These are phyloP conservation scores for Scomber scombrus DNA, from an alignment of 2,113 vertebrate species.

Conservation along the genomic window DNA sequence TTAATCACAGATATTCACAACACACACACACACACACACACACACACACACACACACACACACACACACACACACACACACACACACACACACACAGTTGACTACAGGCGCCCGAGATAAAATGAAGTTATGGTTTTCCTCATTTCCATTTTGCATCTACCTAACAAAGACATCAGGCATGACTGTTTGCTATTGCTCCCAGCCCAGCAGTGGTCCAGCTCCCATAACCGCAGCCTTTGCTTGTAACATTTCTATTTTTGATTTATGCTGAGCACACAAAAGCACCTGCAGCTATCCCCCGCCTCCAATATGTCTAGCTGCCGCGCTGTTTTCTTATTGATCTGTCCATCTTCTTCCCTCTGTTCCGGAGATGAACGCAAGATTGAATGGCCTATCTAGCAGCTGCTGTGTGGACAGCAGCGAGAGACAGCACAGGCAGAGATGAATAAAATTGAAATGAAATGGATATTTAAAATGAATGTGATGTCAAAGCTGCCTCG, in stretches of 20 bases:
- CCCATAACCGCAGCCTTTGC: neutral
- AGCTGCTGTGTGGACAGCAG: conserved; percentile 60
- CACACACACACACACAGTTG: neutral
- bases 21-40: no score
- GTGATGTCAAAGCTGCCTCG: conserved; percentile 32
- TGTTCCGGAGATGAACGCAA: conserved; percentile 46
- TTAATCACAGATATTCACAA: no score
- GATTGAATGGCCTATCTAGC: conserved; percentile 67
- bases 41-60: no score
- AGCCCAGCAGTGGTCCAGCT: neutral
- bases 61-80: no score
- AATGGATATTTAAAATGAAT: conserved; percentile 68
- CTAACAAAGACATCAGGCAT: neutral
- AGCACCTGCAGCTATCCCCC: conserved; percentile 42
- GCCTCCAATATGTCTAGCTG: conserved; percentile 39
- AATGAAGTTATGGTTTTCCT: neutral
- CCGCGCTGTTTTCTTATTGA: conserved; percentile 67
- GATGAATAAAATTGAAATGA: conserved; percentile 59
- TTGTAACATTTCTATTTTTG: conserved; percentile 47
- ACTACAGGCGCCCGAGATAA: neutral
- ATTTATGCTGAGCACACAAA: conserved; percentile 49
- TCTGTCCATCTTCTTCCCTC: conserved; percentile 63
- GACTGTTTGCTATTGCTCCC: neutral
- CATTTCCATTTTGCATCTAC: conserved; percentile 15
- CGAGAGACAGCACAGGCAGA: conserved; percentile 19